Conservation (phyloP, 2,113 vertebrate species). For the Saccopteryx bilineata region DNA sequence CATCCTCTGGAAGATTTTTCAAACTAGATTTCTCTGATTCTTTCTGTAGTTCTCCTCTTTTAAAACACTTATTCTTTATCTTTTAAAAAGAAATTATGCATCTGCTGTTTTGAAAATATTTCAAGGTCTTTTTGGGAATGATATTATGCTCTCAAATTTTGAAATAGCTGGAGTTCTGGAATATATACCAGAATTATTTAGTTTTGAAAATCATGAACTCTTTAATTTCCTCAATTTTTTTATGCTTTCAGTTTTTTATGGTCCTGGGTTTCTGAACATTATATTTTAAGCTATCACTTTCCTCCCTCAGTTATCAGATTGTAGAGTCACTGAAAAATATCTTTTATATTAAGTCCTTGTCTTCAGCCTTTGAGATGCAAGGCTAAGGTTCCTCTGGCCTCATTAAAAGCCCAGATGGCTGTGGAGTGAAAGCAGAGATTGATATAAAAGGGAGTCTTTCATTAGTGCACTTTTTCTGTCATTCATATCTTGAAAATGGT, state of each 20-base stretch:
- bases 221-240: conserved; percentile 51
- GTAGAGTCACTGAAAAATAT: conserved; percentile 8
- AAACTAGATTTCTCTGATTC: conserved; percentile 37
- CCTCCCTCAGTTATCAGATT: neutral
- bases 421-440: neutral
- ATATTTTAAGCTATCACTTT: conserved; percentile 39
- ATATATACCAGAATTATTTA: conserved; percentile 50
- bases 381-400: neutral
- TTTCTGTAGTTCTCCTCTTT: conserved; percentile 44
- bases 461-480: neutral
- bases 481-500: conserved; percentile 43
- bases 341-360: conserved; percentile 33
- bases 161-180: conserved; percentile 62
- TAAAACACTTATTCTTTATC: conserved; percentile 75
- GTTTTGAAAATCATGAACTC: conserved; percentile 43
- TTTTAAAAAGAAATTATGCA: conserved; percentile 73
- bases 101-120: conserved; percentile 77
- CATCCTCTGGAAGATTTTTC: conserved; percentile 51
- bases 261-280: conserved; percentile 14
- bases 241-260: conserved; percentile 44
- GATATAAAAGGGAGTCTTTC: neutral
- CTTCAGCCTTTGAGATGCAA: conserved; percentile 24
- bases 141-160: conserved; percentile 71
- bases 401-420: conserved; percentile 16
- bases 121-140: conserved; percentile 73